Evolutionary conservation across 2,888 invertebrate genomes (phyloP).

Genomic region (Trissonchulus sp.): DNA sequence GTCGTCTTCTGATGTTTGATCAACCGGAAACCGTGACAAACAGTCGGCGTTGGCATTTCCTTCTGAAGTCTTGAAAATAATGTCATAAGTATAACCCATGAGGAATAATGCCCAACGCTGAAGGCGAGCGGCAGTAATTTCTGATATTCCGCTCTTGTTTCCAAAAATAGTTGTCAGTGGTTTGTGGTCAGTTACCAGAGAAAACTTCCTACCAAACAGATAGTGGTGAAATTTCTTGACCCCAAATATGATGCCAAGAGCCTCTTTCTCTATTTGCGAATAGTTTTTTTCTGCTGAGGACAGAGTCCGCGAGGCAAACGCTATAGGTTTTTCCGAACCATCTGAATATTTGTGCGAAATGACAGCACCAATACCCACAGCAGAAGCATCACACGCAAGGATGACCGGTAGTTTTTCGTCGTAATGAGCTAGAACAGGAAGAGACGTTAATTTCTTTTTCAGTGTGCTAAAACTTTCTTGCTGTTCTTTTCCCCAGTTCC

Average conservation of each 20-base stretch:
- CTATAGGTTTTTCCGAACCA: not conserved
- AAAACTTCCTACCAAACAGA: not conserved
- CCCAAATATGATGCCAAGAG: not conserved
- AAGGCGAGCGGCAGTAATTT: not conserved
- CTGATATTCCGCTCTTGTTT: not conserved
- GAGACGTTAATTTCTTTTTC: not conserved
- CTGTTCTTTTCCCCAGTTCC: not conserved
- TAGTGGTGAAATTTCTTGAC: not conserved
- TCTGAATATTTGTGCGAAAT: not conserved
- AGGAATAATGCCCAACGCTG: not conserved
- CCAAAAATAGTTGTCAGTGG: not conserved
- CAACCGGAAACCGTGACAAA: too few relatives aligned
- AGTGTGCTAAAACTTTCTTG: not conserved
- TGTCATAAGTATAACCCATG: not conserved
- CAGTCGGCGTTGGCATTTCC: too few relatives aligned
- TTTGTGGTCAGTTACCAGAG: constrained; percentile 8
- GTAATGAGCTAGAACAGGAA: not conserved
- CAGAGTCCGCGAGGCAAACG: not conserved
- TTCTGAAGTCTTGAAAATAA: too few relatives aligned
- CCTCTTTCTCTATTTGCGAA: constrained; percentile 8
- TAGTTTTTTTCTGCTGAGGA: not conserved
- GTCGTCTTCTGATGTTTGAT: too few relatives aligned
- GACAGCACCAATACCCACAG: not conserved
- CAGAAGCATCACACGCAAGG: not conserved
- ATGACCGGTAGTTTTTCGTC: not conserved